Evolutionary conservation across 2,888 invertebrate species (phyloP).

Genomic region (Melieria omissa): DNA sequence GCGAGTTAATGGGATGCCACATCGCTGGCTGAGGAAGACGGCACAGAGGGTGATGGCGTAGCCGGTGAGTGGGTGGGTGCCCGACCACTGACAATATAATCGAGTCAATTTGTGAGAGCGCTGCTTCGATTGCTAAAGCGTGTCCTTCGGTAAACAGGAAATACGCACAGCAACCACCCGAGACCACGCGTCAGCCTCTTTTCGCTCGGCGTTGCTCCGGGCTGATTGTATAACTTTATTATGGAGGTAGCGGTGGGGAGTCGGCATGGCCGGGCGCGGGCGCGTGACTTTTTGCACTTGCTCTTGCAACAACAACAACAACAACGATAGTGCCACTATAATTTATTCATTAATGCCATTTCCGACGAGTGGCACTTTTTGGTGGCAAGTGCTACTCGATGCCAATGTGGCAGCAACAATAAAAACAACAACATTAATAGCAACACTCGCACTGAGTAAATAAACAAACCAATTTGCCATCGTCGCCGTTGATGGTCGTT

Average conservation of each 20-base stretch:
- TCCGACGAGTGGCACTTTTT: conserved; percentile 21
- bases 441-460: conserved; percentile 35
- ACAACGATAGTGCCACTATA: conserved; percentile 41
- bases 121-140: not conserved
- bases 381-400: not conserved
- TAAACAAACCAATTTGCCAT: conserved; percentile 30
- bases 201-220: not conserved
- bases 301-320: conserved; percentile 46
- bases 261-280: conserved; percentile 29
- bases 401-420: not conserved
- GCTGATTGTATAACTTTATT: conserved; percentile 38
- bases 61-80: conserved; percentile 8
- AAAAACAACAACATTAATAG: not conserved
- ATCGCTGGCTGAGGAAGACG: conserved; percentile 2
- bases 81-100: conserved; percentile 50
- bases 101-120: conserved; percentile 58
- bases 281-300: conserved; percentile 62
- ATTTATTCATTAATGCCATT: conserved; percentile 58
- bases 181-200: not conserved
- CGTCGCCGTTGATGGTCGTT: not conserved
- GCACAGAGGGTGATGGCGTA: conserved; percentile 4
- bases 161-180: conserved; percentile 18
- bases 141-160: conserved; percentile 36
- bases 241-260: not conserved
- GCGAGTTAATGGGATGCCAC: conserved; percentile 60